Evolutionary conservation across 2,113 vertebrate species (phyloP).

Genomic region (Otis tarda): DNA sequence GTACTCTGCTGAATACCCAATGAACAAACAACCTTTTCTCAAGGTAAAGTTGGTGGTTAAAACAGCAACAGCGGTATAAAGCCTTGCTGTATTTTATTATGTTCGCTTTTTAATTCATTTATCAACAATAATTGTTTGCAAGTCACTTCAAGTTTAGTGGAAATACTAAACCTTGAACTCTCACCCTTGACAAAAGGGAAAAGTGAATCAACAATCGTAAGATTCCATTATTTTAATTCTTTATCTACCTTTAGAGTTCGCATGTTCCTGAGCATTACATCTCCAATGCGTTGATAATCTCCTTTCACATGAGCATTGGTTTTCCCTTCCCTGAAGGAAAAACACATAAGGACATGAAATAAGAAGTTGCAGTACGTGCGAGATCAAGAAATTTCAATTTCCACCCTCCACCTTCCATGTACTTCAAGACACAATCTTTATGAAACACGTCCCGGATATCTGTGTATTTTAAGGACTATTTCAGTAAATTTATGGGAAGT

Average conservation of each 20-base stretch:
- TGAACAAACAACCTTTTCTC: neutral
- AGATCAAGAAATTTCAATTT: neutral
- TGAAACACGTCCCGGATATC: rapidly evolving
- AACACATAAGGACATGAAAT: neutral
- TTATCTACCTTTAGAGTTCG: conserved; percentile 82
- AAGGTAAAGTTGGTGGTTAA: neutral
- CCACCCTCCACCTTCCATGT: neutral
- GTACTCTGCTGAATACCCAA: neutral
- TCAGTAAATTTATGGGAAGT: neutral
- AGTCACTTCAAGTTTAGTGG: neutral
- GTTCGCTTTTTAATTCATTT: neutral
- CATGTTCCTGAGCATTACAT: conserved; percentile 93
- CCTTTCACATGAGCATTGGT: conserved; percentile 78
- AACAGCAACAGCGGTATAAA: neutral
- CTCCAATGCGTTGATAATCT: conserved; percentile 87
- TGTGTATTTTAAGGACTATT: neutral
- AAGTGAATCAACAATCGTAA: neutral
- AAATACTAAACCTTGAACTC: neutral
- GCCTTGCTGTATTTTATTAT: neutral
- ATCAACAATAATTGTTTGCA: neutral
- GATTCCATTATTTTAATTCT: rapidly evolving
- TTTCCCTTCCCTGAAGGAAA: conserved; percentile 85
- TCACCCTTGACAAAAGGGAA: neutral
- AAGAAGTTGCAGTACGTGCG: rapidly evolving
- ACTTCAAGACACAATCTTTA: neutral